Evolutionary conservation across 2,113 vertebrate species (phyloP).

Genomic region (Ctenodactylus gundi): DNA sequence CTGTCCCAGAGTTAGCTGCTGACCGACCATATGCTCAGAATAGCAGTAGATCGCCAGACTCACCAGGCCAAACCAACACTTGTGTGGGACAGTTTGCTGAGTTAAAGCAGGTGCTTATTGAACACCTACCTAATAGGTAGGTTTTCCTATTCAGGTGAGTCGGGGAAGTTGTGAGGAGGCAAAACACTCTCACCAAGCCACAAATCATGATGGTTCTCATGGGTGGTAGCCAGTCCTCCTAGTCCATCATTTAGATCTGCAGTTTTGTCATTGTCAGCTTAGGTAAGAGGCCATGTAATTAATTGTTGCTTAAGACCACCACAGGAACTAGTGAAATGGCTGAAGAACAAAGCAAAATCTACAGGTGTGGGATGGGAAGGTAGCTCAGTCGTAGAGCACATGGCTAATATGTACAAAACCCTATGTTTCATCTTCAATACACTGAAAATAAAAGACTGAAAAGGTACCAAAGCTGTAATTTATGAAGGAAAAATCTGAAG

Average conservation of each 20-base stretch:
- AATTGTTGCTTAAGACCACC: background rate
- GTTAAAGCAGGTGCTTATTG: background rate
- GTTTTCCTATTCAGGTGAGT: background rate
- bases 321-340: background rate
- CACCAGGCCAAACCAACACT: too few species aligned
- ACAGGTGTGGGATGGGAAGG: background rate
- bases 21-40: too few species aligned
- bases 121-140: background rate
- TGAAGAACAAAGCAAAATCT: background rate
- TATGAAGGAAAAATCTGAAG: background rate
- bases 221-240: background rate
- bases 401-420: background rate
- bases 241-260: background rate
- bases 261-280: background rate
- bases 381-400: background rate
- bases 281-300: background rate
- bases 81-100: background rate
- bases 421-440: background rate
- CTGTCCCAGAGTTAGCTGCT: background rate
- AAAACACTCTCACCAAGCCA: background rate
- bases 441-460: background rate
- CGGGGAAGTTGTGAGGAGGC: background rate
- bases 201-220: background rate
- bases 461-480: background rate
- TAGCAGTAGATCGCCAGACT: too few species aligned